Conservation (phyloP, 2,113 vertebrate genomes). For the Ia io region DNA sequence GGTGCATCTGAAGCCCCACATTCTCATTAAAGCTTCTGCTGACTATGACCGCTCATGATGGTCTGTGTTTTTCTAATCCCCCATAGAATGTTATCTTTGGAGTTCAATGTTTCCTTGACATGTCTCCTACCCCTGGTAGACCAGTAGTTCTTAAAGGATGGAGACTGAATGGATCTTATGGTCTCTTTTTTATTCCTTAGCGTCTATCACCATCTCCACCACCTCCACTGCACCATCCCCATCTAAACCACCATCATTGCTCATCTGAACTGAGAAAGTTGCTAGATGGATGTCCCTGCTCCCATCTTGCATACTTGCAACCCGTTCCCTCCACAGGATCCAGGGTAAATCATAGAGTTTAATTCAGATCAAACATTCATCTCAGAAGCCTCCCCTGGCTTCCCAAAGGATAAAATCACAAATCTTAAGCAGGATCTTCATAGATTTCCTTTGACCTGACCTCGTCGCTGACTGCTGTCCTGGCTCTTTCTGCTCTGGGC, state of each 20-base stretch:
- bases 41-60: no score
- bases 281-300: fast-evolving
- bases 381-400: background rate
- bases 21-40: background rate
- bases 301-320: background rate
- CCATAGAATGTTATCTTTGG: background rate
- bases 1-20: background rate
- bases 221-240: fast-evolving
- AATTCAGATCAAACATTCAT: background rate
- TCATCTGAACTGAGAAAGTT: background rate
- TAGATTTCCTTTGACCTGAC: background rate
- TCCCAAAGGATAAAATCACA: background rate
- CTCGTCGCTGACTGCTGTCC: background rate
- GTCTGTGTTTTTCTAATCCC: background rate
- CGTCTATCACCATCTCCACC: no score
- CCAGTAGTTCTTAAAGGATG: background rate
- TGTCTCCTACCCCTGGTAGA: background rate
- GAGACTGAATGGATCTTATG: background rate
- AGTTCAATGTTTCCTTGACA: background rate
- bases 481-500: background rate
- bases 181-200: background rate
- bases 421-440: background rate
- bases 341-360: background rate
- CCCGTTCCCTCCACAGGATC: background rate
- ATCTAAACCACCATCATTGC: no score